Evolutionary conservation across 2,888 invertebrate species (phyloP).

Genomic region (Thysanoteuthis rhombus): DNA sequence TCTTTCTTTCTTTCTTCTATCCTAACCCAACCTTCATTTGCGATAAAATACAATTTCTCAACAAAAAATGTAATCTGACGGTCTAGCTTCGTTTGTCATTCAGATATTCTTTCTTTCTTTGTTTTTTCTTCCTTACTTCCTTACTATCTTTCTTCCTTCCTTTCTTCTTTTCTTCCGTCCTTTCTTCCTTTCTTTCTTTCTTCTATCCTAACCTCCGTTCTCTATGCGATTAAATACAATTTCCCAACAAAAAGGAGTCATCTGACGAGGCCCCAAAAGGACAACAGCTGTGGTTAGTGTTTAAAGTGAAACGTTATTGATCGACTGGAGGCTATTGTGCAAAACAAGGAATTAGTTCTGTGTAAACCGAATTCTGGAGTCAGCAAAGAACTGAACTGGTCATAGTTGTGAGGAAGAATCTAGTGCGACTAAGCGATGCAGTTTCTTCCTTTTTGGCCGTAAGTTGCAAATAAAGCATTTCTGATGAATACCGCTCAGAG

Average conservation of each 20-base stretch:
- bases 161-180: background rate
- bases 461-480: constrained; percentile 26
- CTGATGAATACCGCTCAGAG: constrained; percentile 25
- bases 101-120: too few species aligned
- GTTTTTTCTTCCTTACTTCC: too few species aligned
- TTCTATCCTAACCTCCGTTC: background rate
- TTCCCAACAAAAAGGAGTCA: constrained; percentile 1
- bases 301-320: constrained; percentile 20
- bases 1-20: too few species aligned
- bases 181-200: background rate
- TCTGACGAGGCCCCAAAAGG: background rate
- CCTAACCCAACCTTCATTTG: too few species aligned
- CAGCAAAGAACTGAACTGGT: too few species aligned
- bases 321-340: constrained; percentile 22
- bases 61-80: too few species aligned
- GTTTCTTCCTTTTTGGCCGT: background rate
- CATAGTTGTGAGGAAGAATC: background rate
- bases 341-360: constrained; percentile 23
- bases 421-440: background rate
- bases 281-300: constrained; percentile 27
- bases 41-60: too few species aligned
- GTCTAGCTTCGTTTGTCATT: too few species aligned
- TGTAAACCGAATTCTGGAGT: constrained; percentile 13
- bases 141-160: background rate
- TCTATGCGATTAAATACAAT: background rate